Percentiles rank a stretch among this genome's conserved stretches.
These are phyloP conservation scores for Papilio protenor DNA, from an alignment of 2,888 invertebrate genomes.

Conservation along the genomic window DNA sequence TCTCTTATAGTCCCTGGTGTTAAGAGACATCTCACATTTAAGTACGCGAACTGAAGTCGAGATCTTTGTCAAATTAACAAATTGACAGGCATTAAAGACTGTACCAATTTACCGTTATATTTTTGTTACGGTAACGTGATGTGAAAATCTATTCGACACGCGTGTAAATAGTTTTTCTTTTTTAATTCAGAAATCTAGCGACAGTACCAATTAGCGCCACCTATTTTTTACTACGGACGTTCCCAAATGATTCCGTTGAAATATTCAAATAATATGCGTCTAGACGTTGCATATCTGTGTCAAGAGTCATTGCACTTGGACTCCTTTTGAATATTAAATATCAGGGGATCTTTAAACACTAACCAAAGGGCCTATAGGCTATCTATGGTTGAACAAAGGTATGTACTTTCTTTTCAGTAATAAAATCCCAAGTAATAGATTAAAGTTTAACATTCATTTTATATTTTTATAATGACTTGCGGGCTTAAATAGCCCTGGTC, in stretches of 20 bases:
- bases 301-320: conserved; percentile 66
- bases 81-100: neutral
- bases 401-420: neutral
- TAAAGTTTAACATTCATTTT: neutral
- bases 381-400: neutral
- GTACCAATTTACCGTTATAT: neutral
- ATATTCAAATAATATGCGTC: conserved; percentile 55
- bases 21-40: neutral
- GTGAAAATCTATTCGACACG: neutral
- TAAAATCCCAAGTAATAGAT: neutral
- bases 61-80: neutral
- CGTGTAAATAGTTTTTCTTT: neutral
- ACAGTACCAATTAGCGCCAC: conserved; percentile 26
- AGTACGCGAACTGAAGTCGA: neutral
- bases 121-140: neutral
- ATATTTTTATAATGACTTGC: neutral
- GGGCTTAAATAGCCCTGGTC: neutral
- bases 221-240: conserved; percentile 48
- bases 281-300: conserved; percentile 62
- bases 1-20: neutral
- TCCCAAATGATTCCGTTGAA: conserved; percentile 51
- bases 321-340: conserved; percentile 60
- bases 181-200: neutral
- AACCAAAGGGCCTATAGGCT: conserved; percentile 39
- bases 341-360: conserved; percentile 43